phyloP scores from a whole-genome alignment of 1,140 invertebrate genomes.

The Platyscapa corneri region DNA sequence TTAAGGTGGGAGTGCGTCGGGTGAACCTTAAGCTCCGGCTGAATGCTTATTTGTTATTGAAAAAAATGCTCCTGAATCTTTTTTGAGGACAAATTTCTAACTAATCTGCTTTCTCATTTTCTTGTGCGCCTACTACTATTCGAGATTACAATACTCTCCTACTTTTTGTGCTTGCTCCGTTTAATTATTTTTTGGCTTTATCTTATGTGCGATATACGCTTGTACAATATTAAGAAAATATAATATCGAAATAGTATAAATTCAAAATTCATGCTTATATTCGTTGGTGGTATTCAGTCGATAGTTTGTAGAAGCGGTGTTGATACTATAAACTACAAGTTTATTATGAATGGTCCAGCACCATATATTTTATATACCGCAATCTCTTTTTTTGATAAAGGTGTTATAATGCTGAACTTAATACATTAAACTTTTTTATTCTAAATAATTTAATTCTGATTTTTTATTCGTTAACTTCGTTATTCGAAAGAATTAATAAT shows the following conservation, averaged over 20 bases:
- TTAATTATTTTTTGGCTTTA: not conserved
- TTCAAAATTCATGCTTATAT: not conserved
- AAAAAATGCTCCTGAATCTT: constrained; percentile 28
- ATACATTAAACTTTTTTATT: too few relatives aligned
- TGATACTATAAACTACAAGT: too few relatives aligned
- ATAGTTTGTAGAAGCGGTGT: too few relatives aligned
- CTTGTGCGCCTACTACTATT: not conserved
- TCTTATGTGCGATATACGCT: not conserved
- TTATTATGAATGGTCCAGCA: too few relatives aligned
- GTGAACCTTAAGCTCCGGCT: not conserved
- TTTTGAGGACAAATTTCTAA: constrained; percentile 1
- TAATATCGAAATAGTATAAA: not conserved
- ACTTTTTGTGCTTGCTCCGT: not conserved
- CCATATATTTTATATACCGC: too few relatives aligned
- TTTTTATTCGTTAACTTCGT: too few relatives aligned
- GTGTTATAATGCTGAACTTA: too few relatives aligned
- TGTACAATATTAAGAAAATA: not conserved
- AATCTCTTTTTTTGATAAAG: too few relatives aligned
- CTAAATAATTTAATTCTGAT: too few relatives aligned
- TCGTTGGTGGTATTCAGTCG: too few relatives aligned
- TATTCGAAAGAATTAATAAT: too few relatives aligned
- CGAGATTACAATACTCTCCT: not conserved
- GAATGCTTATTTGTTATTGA: not conserved
- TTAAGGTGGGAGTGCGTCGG: not conserved
- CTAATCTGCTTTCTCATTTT: constrained; percentile 27